These are phyloP conservation scores for Vannuccia rotundouncinata DNA, from an alignment of 2,888 invertebrate genomes.

Conservation along the genomic window DNA sequence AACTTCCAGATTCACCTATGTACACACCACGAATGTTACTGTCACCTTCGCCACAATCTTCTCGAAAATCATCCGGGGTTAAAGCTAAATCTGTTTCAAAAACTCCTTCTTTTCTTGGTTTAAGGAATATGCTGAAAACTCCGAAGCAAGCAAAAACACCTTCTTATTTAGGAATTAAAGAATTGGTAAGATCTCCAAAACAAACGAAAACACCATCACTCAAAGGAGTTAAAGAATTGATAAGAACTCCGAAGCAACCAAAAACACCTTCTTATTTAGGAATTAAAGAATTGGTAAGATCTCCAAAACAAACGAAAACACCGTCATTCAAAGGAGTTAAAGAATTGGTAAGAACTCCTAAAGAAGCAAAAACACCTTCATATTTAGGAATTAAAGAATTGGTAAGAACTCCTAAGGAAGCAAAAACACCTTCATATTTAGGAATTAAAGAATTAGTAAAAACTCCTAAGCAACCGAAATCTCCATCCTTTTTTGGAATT, in stretches of 20 bases:
- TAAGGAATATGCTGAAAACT: conserved; percentile 43
- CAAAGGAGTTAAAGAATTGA: conserved; percentile 39
- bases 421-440: neutral
- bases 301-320: conserved; percentile 36
- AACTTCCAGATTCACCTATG: neutral
- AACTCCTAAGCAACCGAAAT: conserved; percentile 33
- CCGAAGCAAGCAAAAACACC: conserved; percentile 30
- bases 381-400: conserved; percentile 39
- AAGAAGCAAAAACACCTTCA: conserved; percentile 30
- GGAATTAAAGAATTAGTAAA: conserved; percentile 34
- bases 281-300: conserved; percentile 30
- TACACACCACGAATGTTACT: neutral
- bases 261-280: conserved; percentile 3
- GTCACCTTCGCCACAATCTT: neutral
- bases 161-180: conserved; percentile 39
- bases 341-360: conserved; percentile 33
- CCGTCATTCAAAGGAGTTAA: conserved; percentile 40
- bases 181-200: conserved; percentile 35
- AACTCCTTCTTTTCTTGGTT: conserved; percentile 40
- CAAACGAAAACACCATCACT: conserved; percentile 21
- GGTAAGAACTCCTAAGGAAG: conserved; percentile 33
- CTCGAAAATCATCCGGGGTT: neutral
- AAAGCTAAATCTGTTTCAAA: neutral
- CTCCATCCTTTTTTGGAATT: conserved; percentile 41
- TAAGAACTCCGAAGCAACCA: conserved; percentile 34